Evolutionary conservation across 1,140 invertebrate genomes (phyloP), one percentile per base, ranked within the genome.

Genomic region (Coenobita brevimanus): DNA sequence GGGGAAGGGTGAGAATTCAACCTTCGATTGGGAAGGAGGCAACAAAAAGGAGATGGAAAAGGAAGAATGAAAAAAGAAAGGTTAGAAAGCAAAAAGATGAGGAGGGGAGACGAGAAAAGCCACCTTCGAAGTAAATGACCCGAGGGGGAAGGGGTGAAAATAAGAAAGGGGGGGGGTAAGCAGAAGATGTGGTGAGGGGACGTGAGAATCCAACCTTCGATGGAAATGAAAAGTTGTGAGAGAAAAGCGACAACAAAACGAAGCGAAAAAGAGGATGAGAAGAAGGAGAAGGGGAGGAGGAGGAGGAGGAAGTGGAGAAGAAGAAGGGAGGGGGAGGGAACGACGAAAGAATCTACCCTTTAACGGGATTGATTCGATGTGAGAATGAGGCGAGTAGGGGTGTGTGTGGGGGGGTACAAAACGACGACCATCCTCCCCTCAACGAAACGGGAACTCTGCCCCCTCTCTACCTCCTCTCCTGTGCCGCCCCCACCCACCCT

Each of bases 291-390:
- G 8, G 8, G n/a, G n/a, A 67, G 30, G n/a, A 24, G 30, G 6
- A 67, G 30, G 64, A 67, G 30, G 64, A n/a, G 64, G 64, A 67
- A n/a, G 54, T 13, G 54, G 54, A 57, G 54, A n/a, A 57, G 54
- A n/a, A 57, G 54, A n/a, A 57, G 54, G 54, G n/a, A n/a, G 54
- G 54, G 54, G 54, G 13, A 13, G n/a, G n/a, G 54, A 57, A 57
- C 10, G 54, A 57, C 10, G 13, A 57, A 57, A 57, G 54, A 10
- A n/a, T 10, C 10, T 13, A n/a, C 13, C 57, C 50, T 21, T 27
- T 24, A 79, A n/a, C 62, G 76, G 62, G 57, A 46, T 57, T 17
- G 0, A 33, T 27, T 46, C 21, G 76, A 36, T 50, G 50, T 27
- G 50, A 57, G 30, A 57, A n/a, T 10, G n/a, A n/a, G 15, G 10